A percentile compares a stretch with the other conserved stretches of the same genome.
Conservation (phyloP, 1,140 invertebrate genomes). For the Drosophila fuyamai region DNA sequence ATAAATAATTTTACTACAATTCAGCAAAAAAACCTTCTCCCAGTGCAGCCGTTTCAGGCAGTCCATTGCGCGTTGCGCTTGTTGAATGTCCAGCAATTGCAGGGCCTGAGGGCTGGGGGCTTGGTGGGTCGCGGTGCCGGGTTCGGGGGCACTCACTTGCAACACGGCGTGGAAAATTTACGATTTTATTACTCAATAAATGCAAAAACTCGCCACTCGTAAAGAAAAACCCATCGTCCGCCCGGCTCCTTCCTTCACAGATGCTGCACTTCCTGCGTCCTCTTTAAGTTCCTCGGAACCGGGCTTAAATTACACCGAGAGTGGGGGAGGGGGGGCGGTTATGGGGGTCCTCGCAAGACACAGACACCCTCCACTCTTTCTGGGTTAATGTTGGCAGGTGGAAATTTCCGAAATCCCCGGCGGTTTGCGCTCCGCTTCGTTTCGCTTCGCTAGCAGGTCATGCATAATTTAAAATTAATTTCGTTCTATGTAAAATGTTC, state of each 20-base stretch:
- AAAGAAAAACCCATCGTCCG: conserved; percentile 40
- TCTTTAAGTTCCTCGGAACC: conserved; percentile 50
- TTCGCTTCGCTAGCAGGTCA: conserved; percentile 61
- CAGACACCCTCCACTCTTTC: conserved; percentile 43
- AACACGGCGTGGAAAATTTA: conserved; percentile 68
- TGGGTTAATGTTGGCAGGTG: conserved; percentile 78
- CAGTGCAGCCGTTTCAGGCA: conserved; percentile 7
- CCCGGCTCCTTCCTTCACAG: background rate
- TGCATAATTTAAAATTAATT: conserved; percentile 84
- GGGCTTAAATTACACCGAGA: conserved; percentile 39
- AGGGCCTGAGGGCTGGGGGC: conserved; percentile 44
- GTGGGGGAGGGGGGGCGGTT: background rate
- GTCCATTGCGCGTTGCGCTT: conserved; percentile 49
- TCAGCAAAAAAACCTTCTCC: background rate
- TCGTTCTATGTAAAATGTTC: conserved; percentile 72
- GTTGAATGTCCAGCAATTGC: conserved; percentile 78
- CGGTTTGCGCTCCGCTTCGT: conserved; percentile 56
- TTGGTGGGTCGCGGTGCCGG: conserved; percentile 1
- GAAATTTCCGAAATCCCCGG: conserved; percentile 78
- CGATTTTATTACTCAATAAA: conserved; percentile 84
- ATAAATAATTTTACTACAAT: too few species aligned
- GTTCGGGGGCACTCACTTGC: conserved; percentile 12
- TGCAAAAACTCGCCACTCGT: conserved; percentile 77
- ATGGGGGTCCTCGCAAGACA: conserved; percentile 12
- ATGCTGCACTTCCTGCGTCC: conserved; percentile 43